phyloP scores from a whole-genome alignment of 2,113 vertebrate species.

The Ctenomys sociabilis region DNA sequence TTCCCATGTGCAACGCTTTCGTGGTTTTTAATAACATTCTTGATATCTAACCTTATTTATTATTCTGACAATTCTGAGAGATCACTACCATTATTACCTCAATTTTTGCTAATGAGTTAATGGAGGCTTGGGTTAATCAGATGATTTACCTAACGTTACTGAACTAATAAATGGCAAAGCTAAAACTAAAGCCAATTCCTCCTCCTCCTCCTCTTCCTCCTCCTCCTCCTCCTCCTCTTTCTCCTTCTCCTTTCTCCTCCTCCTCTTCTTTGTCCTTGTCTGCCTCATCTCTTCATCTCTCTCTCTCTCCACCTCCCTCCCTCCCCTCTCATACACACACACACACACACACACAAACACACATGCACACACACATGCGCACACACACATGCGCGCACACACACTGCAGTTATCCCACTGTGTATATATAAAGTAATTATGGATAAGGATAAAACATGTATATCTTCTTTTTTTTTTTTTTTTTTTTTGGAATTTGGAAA shows the following conservation, averaged over 20 bases:
- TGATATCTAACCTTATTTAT: not conserved
- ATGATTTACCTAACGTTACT: not conserved
- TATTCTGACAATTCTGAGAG: not conserved
- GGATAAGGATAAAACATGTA: not conserved
- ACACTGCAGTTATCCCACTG: not conserved
- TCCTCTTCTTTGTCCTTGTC: fast-evolving
- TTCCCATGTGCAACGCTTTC: not conserved
- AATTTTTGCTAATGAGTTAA: slow-evolving; percentile 41
- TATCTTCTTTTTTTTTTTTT: too few species aligned
- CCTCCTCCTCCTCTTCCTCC: too few species aligned
- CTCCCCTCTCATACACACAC: not conserved
- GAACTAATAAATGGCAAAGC: not conserved
- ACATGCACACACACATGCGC: not conserved
- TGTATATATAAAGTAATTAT: not conserved
- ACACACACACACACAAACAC: not conserved
- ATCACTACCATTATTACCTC: not conserved
- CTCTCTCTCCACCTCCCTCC: not conserved
- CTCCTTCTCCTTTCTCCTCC: not conserved
- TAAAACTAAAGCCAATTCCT: not conserved
- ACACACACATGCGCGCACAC: not conserved
- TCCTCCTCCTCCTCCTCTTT: not conserved
- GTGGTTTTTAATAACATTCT: not conserved
- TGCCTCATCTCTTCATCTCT: fast-evolving
- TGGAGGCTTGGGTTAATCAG: not conserved
- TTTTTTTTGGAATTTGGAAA: too few species aligned